Conservation (phyloP, 1,140 invertebrate genomes). For the Caenorhabditis inopinata region DNA sequence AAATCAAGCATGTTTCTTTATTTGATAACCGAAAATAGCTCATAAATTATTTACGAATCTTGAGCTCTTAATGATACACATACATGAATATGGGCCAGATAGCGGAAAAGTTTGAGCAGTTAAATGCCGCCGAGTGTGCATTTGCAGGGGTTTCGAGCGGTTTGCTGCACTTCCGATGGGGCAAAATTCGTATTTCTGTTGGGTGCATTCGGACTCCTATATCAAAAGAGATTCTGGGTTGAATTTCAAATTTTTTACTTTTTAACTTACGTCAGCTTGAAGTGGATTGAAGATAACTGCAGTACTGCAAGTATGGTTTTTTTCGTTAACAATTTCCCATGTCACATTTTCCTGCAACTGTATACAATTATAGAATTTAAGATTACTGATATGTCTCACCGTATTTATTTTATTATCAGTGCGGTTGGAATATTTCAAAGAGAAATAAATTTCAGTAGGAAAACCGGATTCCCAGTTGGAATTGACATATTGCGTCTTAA, state of each 20-base stretch:
- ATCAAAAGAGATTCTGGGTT: too few species aligned
- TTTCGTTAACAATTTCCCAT: conserved; percentile 28
- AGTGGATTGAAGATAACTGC: conserved; percentile 24
- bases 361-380: neutral
- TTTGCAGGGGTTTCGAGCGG: conserved; percentile 4
- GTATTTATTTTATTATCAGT: neutral
- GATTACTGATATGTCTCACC: too few species aligned
- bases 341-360: neutral
- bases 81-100: conserved; percentile 33
- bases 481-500: conserved; percentile 19
- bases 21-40: too few species aligned
- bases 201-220: neutral
- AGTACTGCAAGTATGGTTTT: neutral
- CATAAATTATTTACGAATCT: neutral
- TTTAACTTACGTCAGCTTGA: conserved; percentile 13
- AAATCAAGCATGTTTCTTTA: too few species aligned
- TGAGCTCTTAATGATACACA: neutral
- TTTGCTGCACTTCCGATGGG: conserved; percentile 37
- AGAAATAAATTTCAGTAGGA: conserved; percentile 38
- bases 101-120: conserved; percentile 14
- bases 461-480: conserved; percentile 32
- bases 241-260: too few species aligned
- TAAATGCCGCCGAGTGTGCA: conserved; percentile 32
- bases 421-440: neutral
- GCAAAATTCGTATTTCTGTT: conserved; percentile 14